Percentiles rank a stretch among this genome's conserved stretches.
These are phyloP conservation scores for Orbicella faveolata DNA, from an alignment of 64 coral and sea anemone genomes.

Conservation along the genomic window DNA sequence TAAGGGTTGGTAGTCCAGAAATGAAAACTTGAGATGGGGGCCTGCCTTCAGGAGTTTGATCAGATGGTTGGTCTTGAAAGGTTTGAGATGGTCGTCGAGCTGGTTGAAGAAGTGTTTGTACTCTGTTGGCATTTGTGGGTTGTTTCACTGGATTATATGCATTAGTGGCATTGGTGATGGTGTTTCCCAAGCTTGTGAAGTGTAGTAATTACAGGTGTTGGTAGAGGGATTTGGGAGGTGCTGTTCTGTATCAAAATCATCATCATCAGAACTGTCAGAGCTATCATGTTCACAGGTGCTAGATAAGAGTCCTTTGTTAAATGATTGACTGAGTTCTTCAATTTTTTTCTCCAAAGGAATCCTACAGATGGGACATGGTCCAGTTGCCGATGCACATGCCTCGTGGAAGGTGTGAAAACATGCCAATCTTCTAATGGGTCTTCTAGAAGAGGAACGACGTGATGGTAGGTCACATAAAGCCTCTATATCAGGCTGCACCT, in stretches of 20 bases:
- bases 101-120: slow-evolving; percentile 11
- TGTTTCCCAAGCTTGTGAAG: background rate
- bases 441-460: background rate
- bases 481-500: background rate
- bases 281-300: background rate
- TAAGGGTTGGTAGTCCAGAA: background rate
- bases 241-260: background rate
- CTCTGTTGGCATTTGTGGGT: background rate
- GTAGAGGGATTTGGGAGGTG: background rate
- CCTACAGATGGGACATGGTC: background rate
- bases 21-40: background rate
- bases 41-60: slow-evolving; percentile 2
- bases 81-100: background rate
- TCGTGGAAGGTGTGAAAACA: background rate
- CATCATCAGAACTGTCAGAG: background rate
- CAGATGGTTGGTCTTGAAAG: background rate
- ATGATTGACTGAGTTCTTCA: background rate
- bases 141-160: background rate
- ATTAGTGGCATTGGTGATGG: background rate
- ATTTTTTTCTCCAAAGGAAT: background rate
- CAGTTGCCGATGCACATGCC: background rate
- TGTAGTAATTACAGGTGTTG: background rate
- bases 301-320: background rate
- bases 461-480: background rate
- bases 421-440: background rate